Evolutionary conservation across 2,888 invertebrate species (phyloP).

Genomic region (Mythimna pallens): DNA sequence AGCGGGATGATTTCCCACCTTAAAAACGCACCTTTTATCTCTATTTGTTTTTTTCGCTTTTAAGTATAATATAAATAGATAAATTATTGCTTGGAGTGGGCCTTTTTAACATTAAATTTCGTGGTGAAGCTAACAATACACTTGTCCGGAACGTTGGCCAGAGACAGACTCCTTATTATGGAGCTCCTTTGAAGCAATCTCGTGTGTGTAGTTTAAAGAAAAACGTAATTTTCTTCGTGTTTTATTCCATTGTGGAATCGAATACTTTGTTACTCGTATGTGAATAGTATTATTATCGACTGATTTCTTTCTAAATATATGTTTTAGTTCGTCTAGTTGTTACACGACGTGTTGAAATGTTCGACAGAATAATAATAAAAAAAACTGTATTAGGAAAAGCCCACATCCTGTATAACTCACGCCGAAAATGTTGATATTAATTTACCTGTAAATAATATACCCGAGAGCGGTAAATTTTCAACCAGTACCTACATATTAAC

Average conservation of each 20-base stretch:
- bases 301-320: neutral
- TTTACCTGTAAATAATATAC: constrained; percentile 15
- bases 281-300: neutral
- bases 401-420: neutral
- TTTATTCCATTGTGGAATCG: constrained; percentile 45
- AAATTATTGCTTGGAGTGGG: neutral
- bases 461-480: constrained; percentile 9
- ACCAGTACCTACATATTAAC: neutral
- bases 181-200: constrained; percentile 56
- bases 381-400: neutral
- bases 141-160: constrained; percentile 59
- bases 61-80: too few relatives aligned
- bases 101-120: constrained; percentile 7
- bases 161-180: constrained; percentile 58
- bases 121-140: constrained; percentile 45
- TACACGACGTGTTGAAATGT: too few relatives aligned
- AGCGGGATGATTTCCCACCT: too few relatives aligned
- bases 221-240: constrained; percentile 45
- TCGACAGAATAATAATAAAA: too few relatives aligned
- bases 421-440: neutral
- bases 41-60: too few relatives aligned
- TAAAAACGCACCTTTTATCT: too few relatives aligned
- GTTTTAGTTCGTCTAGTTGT: neutral
- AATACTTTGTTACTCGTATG: constrained; percentile 14
- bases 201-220: constrained; percentile 45